A percentile compares a stretch with the other conserved stretches of the same genome.
Evolutionary conservation across 2,888 invertebrate genomes (phyloP).

Genomic region (Acrobasis consociella): DNA sequence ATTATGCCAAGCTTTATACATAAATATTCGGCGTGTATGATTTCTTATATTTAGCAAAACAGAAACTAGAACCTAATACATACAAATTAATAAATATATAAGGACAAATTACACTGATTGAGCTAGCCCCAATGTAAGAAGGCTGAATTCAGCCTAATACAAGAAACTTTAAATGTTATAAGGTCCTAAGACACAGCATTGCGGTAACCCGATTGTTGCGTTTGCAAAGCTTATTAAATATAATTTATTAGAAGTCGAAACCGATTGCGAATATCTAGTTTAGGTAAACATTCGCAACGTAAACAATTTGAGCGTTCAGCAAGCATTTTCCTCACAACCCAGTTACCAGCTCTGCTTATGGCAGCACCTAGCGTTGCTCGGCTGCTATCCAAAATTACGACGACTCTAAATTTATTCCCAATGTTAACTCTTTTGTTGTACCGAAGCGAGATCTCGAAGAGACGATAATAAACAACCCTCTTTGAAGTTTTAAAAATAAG

Average conservation of each 20-base stretch:
- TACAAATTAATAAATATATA: no score
- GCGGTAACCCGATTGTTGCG: background rate
- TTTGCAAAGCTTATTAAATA: background rate
- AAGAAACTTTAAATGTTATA: background rate
- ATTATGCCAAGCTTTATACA: no score
- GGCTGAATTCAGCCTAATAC: no score
- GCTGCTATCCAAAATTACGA: constrained; percentile 61
- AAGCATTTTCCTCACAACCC: constrained; percentile 14
- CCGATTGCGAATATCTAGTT: constrained; percentile 10
- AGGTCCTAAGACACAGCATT: background rate
- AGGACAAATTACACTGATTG: no score
- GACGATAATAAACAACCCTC: constrained; percentile 62
- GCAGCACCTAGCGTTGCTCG: constrained; percentile 48
- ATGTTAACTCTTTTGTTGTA: constrained; percentile 69
- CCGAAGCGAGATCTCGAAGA: constrained; percentile 48
- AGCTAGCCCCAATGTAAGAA: no score
- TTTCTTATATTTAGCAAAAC: background rate
- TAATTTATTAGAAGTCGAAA: constrained; percentile 3
- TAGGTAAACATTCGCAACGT: constrained; percentile 31
- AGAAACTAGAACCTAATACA: background rate
- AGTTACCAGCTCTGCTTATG: constrained; percentile 39
- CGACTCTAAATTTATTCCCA: constrained; percentile 62
- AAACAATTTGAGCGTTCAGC: constrained; percentile 45
- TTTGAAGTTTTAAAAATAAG: constrained; percentile 72
- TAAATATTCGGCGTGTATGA: no score